Evolutionary conservation across 23 tunicate genomes (phyloP).

Genomic region (Oikopleura dioica): DNA sequence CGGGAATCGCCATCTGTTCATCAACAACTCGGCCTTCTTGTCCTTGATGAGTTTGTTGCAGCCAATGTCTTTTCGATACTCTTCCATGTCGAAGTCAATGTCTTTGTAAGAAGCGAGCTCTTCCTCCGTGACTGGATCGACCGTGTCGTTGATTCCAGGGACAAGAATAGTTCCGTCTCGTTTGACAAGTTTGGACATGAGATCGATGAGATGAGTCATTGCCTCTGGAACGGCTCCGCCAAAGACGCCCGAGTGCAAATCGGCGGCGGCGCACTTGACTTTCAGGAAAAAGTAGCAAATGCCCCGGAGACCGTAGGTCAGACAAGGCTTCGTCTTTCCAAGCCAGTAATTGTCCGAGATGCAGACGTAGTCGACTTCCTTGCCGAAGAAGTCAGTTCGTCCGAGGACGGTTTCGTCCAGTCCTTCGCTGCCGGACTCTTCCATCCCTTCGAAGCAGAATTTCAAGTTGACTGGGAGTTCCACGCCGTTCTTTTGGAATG

Average conservation of each 20-base stretch:
- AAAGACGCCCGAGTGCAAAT: constrained; percentile 81
- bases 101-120: constrained; percentile 39
- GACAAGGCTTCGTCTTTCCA: constrained; percentile 96
- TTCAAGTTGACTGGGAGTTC: constrained; percentile 75
- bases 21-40: constrained; percentile 43
- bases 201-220: constrained; percentile 57
- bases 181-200: constrained; percentile 65
- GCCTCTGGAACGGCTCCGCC: constrained; percentile 96
- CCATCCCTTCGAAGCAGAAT: constrained; percentile 98
- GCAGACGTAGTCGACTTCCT: constrained; percentile 68
- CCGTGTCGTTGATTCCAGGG: constrained; percentile 55
- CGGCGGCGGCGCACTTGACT: constrained; percentile 55
- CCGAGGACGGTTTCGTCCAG: constrained; percentile 63
- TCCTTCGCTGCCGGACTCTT: constrained; percentile 94
- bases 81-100: constrained; percentile 75
- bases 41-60: constrained; percentile 23
- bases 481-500: constrained; percentile 35
- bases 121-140: constrained; percentile 56
- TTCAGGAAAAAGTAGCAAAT: constrained; percentile 61
- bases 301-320: constrained; percentile 94
- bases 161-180: constrained; percentile 60
- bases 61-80: constrained; percentile 74
- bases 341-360: constrained; percentile 99
- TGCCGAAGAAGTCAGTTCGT: constrained; percentile 60
- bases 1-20: constrained; percentile 93